Percentiles rank a stretch among this genome's conserved stretches.
phyloP scores from a whole-genome alignment of 1,140 invertebrate species.

The Tenebrio molitor region DNA sequence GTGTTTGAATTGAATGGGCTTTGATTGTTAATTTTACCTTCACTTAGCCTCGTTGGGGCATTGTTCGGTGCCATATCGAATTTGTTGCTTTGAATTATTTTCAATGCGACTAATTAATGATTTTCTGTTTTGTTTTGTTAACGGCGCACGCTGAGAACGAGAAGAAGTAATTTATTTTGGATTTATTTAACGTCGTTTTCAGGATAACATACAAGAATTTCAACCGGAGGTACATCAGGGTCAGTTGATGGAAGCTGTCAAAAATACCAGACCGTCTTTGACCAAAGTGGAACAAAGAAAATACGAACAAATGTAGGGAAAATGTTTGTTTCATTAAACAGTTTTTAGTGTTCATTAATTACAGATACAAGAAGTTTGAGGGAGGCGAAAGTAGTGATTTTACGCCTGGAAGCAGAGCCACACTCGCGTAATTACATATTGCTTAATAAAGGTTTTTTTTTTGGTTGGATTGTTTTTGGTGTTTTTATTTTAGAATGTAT shows the following conservation, averaged over 20 bases:
- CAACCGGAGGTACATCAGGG: slow-evolving; percentile 59
- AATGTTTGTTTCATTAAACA: slow-evolving; percentile 3
- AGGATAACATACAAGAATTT: slow-evolving; percentile 21
- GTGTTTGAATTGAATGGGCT: slow-evolving; percentile 44
- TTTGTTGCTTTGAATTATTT: slow-evolving; percentile 36
- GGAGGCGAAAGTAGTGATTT: slow-evolving; percentile 35
- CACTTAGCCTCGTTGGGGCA: slow-evolving; percentile 41
- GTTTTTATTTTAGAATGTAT: too few relatives aligned
- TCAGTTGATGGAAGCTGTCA: slow-evolving; percentile 72
- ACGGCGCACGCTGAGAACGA: background rate
- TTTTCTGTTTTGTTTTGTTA: slow-evolving; percentile 27
- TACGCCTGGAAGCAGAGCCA: slow-evolving; percentile 38
- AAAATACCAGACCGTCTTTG: slow-evolving; percentile 77
- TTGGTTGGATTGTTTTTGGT: too few relatives aligned
- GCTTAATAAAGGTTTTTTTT: too few relatives aligned
- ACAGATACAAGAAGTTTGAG: slow-evolving; percentile 56
- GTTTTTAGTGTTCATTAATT: slow-evolving; percentile 42
- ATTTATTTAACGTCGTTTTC: slow-evolving; percentile 10
- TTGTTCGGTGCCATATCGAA: slow-evolving; percentile 30
- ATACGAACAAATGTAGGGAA: slow-evolving; percentile 75
- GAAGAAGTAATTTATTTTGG: slow-evolving; percentile 30
- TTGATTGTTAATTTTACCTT: slow-evolving; percentile 47
- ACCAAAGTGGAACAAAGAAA: slow-evolving; percentile 72
- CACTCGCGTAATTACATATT: slow-evolving; percentile 50
- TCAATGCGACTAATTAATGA: slow-evolving; percentile 32